Conservation (phyloP, 2,888 invertebrate species). For the Rhamnusium bicolor region DNA sequence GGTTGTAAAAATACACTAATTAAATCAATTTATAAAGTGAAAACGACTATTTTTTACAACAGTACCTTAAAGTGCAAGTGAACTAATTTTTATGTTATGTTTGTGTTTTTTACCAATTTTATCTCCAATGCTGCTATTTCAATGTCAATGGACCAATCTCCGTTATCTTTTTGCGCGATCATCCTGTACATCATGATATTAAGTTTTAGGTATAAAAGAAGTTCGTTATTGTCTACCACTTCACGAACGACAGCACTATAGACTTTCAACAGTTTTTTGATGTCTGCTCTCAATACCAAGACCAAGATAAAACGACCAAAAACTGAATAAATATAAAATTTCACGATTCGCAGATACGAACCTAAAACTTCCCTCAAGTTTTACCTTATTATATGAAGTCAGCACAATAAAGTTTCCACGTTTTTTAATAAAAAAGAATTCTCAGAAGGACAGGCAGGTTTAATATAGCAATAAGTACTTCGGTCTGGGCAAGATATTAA, state of each 20-base stretch:
- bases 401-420: conserved; percentile 43
- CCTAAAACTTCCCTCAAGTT: not conserved
- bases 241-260: not conserved
- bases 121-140: too few relatives aligned
- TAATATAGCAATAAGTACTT: conserved; percentile 26
- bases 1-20: too few relatives aligned
- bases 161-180: too few relatives aligned
- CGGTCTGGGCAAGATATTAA: conserved; percentile 18
- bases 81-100: too few relatives aligned
- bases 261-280: conserved; percentile 8
- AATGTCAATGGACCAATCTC: too few relatives aligned
- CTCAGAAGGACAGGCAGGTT: conserved; percentile 25
- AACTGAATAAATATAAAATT: conserved; percentile 27
- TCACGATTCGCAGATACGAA: conserved; percentile 14
- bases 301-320: conserved; percentile 5
- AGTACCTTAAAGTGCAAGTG: too few relatives aligned
- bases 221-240: not conserved
- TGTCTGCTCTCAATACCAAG: not conserved
- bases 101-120: too few relatives aligned
- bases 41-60: too few relatives aligned
- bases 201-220: not conserved
- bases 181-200: not conserved
- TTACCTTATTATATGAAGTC: conserved; percentile 42
- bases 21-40: too few relatives aligned
- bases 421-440: conserved; percentile 42